phyloP scores from a whole-genome alignment of 2,113 vertebrate species.

The Rhegmatorhina hoffmannsi region DNA sequence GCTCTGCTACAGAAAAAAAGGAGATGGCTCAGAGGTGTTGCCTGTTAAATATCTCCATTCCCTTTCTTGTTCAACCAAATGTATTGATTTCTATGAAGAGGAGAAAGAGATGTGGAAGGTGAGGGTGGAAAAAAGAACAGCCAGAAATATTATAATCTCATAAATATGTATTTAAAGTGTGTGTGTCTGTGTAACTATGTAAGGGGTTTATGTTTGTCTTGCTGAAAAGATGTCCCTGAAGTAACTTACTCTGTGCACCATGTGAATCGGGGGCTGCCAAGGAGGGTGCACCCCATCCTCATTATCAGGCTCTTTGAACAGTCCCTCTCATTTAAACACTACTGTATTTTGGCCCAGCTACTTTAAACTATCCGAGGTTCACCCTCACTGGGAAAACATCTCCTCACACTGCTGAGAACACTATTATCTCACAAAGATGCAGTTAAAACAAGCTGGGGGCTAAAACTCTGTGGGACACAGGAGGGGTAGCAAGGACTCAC shows the following conservation, averaged over 20 bases:
- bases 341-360: neutral
- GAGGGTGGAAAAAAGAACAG: neutral
- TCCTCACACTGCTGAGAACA: neutral
- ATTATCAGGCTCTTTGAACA: neutral
- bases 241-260: neutral
- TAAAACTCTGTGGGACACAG: fast-evolving
- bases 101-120: neutral
- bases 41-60: conserved; percentile 14
- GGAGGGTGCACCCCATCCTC: neutral
- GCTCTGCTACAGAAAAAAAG: neutral
- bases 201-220: neutral
- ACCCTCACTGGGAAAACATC: neutral
- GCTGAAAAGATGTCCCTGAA: conserved; percentile 35
- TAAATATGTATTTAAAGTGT: conserved; percentile 48
- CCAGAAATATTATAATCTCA: conserved; percentile 35
- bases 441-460: neutral
- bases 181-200: neutral
- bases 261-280: neutral
- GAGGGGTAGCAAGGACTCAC: neutral
- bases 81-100: conserved; percentile 35
- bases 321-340: neutral
- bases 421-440: neutral
- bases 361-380: neutral
- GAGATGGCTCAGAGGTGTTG: neutral
- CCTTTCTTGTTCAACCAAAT: conserved; percentile 23